Evolutionary conservation across 2,113 vertebrate genomes (phyloP), one percentile per base, ranked within the genome.

Genomic region (Corythornis cristatus): DNA sequence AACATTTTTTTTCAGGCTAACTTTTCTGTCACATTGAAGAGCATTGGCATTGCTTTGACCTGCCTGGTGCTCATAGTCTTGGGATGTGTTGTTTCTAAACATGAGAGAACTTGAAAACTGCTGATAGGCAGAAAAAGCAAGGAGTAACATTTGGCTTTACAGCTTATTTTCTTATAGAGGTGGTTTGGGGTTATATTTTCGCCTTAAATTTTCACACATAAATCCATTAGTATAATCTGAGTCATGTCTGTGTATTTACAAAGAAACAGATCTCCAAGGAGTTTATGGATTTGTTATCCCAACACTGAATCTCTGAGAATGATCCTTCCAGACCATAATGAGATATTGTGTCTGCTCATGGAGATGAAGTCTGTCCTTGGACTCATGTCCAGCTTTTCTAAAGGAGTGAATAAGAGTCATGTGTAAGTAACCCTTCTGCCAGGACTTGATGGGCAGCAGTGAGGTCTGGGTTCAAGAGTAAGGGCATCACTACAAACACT

Each of bases 191-290:
- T 93, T 93, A 12, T 85, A 65, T 89, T 91, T 89, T 56, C 54
- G 74, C 81, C 71, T 70, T 72, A 75, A 89, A 89, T 94, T 92
- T 95, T 92, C 89, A 94, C 84, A 89, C 78, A 56, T 66, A 89
- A 83, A 64, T 79, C 50, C 87, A 56, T 89, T 87, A 89, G 56
- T 71, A 42, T 73, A 91, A 90, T 65, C 37, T 93, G 93, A 94
- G 88, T 95, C 93, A 88, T 31, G 88, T 83, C 79, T 86, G 60
- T 7, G 3, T 88, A 71, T 80, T 96, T 94, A 74, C 83, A 91
- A 80, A 94, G 90, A 88, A 90, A 67, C 51, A 78, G 90, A 78
- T 90, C 86, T 61, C 88, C 48, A 40, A 86, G 76, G 86, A 83
- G 61, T 83, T 90, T 33, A 83, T 0, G 2, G 78, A 79, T 94